A percentile compares a stretch with the other conserved stretches of the same genome.
These are phyloP conservation scores for Saxidomus purpurata DNA, from an alignment of 1,140 invertebrate genomes.

Conservation along the genomic window DNA sequence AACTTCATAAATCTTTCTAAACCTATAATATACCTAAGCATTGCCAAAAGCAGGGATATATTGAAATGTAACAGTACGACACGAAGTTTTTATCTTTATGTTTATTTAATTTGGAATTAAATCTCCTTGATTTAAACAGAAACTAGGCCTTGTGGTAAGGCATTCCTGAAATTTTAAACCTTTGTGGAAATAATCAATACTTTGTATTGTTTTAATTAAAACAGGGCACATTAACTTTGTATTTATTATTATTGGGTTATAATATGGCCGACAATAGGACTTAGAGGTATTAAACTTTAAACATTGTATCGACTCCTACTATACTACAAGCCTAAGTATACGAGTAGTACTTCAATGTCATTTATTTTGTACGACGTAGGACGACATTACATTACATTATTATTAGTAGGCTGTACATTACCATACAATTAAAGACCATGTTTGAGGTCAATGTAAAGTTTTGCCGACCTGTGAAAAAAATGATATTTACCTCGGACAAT, in stretches of 20 bases:
- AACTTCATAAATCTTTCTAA: conserved; percentile 14
- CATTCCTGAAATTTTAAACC: conserved; percentile 2
- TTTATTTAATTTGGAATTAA: conserved; percentile 25
- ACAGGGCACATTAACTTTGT: neutral
- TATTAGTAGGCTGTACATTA: no score
- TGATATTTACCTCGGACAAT: no score
- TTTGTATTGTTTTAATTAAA: conserved; percentile 15
- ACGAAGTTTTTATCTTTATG: neutral
- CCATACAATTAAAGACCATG: no score
- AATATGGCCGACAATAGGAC: no score
- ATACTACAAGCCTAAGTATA: no score
- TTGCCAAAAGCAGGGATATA: neutral
- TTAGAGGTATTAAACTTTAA: no score
- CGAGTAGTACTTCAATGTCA: no score
- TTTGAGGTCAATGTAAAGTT: no score
- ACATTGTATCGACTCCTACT: no score
- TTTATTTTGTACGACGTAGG: no score
- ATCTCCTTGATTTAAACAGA: neutral
- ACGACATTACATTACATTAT: no score
- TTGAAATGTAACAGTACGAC: neutral
- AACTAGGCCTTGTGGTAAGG: neutral
- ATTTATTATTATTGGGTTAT: neutral
- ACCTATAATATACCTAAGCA: neutral
- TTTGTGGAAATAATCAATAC: neutral
- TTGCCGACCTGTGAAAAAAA: no score